Percentiles rank a stretch among this genome's conserved stretches.
Conservation (phyloP, 2,113 vertebrate genomes). For the Lepisosteus osseus region DNA sequence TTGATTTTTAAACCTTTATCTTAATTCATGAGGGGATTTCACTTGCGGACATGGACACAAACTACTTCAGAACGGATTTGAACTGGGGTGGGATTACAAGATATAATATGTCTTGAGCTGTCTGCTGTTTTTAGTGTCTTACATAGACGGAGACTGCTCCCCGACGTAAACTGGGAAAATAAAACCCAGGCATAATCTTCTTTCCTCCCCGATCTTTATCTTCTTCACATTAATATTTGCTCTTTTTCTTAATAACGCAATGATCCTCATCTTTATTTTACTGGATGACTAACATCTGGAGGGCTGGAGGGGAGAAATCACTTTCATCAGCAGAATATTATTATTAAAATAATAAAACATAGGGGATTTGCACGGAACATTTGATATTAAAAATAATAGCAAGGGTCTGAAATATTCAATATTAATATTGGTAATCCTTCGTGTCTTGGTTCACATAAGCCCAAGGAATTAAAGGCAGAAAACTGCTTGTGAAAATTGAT, state of each 20-base stretch:
- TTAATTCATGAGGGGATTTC: slow-evolving; percentile 64
- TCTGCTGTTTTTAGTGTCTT: slow-evolving; percentile 37
- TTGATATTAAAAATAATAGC: slow-evolving; percentile 36
- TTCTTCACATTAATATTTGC: slow-evolving; percentile 45
- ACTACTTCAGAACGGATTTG: slow-evolving; percentile 45
- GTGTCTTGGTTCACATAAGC: slow-evolving; percentile 34
- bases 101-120: slow-evolving; percentile 52
- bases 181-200: slow-evolving; percentile 46
- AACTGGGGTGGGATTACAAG: slow-evolving; percentile 56
- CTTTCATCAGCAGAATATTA: slow-evolving; percentile 36
- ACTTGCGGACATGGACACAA: slow-evolving; percentile 27
- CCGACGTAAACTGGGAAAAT: slow-evolving; percentile 20
- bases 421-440: slow-evolving; percentile 42
- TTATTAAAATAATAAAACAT: slow-evolving; percentile 36
- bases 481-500: slow-evolving; percentile 31
- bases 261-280: slow-evolving; percentile 28
- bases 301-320: slow-evolving; percentile 18
- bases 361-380: slow-evolving; percentile 30
- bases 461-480: slow-evolving; percentile 34
- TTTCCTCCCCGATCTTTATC: slow-evolving; percentile 39
- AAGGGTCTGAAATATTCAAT: slow-evolving; percentile 35
- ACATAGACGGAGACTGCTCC: slow-evolving; percentile 36
- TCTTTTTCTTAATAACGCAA: slow-evolving; percentile 42
- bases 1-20: slow-evolving; percentile 53
- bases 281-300: slow-evolving; percentile 27